Base-by-base conservation (phyloP, 2,797 vertebrate genomes). In the Austrolebias charrua region DNA sequence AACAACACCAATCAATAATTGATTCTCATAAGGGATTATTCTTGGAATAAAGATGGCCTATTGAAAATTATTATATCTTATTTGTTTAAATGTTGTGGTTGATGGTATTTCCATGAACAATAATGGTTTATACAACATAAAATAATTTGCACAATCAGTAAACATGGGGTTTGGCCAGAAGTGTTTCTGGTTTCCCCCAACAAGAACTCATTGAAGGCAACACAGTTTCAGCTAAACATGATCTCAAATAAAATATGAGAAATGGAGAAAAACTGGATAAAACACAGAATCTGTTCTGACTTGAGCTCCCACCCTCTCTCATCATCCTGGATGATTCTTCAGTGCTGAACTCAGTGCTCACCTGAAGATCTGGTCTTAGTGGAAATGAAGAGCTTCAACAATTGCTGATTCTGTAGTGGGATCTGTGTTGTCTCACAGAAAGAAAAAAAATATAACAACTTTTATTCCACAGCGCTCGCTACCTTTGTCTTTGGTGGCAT, bases 401-500 rank as follows among this genome's bases (percentile, higher is more conserved):
- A 60, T 47, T 38, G 24, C 59, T 40, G 35, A 7, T 58, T 50
- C 55, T 19, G 31, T 45, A 18, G 35, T 50, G 59, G 56, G 64
- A 55, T 48, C 12, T 44, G 46, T 50, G 58, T 63, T 54, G 50
- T 52, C 53, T 67, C 58, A 43, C 58, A 16, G 38, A 35, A 69
- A 74, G 3, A 72, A 60, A 79, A 70, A 69, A 67, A 67, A 49
- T 65, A 43, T 55, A 53, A 75, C 35, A 59, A 40, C 45, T 65
- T 67, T 62, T 72, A 4, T 57, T 48, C 31, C 46, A 12, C 55
- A 58, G 24, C 16, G 12, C 58, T 13, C 42, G 1, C 1, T 19
- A 43, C 52, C 55, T 47, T 15, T 59, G 31, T 68, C 58, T 53
- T 61, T 60, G 49, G 59, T 1, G 54, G 42, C 61, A 51, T 56